These are phyloP conservation scores for Apogon talboti DNA, from an alignment of 2,797 vertebrate species.

Conservation along the genomic window DNA sequence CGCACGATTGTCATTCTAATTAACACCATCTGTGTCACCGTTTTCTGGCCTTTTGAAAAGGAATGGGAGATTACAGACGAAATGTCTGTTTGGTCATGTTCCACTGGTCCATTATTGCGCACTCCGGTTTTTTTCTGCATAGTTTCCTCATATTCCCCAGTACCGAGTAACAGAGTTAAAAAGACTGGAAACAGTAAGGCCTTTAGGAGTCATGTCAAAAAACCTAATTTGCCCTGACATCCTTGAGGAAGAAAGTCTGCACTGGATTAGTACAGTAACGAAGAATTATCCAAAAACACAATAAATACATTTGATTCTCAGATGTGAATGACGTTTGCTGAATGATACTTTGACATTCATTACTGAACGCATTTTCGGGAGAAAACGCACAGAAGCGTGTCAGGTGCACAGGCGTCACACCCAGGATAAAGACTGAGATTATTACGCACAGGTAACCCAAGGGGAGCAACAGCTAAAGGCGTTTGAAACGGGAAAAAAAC, in stretches of 20 bases:
- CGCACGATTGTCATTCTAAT: background rate
- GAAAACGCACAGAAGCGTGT: conserved; percentile 17
- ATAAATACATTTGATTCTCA: conserved; percentile 1
- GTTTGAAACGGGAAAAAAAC: background rate
- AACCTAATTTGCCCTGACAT: background rate
- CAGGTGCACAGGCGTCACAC: conserved; percentile 47
- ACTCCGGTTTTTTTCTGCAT: background rate
- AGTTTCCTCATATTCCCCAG: background rate
- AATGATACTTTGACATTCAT: background rate
- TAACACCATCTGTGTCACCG: rapidly evolving
- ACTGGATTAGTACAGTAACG: conserved; percentile 2
- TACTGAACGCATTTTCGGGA: background rate
- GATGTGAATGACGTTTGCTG: background rate
- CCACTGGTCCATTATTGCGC: background rate
- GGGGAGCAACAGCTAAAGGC: background rate
- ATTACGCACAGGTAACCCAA: conserved; percentile 16
- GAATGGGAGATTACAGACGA: background rate
- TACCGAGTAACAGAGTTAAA: background rate
- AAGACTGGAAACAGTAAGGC: background rate
- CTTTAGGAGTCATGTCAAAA: background rate
- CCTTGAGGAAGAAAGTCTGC: background rate
- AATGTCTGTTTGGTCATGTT: background rate
- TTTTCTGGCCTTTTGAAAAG: background rate
- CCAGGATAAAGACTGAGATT: background rate
- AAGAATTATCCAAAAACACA: background rate